Evolutionary conservation across 2,888 invertebrate genomes (phyloP).

Genomic region (Troilus luridus): DNA sequence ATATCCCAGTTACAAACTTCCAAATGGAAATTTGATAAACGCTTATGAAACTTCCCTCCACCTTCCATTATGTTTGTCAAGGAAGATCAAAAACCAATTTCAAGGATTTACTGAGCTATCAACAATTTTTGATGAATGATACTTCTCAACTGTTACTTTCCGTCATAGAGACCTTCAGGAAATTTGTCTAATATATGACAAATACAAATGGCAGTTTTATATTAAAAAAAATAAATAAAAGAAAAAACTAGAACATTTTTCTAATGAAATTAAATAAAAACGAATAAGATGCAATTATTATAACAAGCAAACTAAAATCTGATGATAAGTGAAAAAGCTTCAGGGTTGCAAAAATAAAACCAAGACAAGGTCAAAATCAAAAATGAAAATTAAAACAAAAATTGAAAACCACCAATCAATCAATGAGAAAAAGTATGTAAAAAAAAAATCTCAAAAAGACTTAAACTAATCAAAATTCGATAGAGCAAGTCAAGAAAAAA

Average conservation of each 20-base stretch:
- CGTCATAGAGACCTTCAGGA: constrained; percentile 18
- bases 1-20: constrained; percentile 71
- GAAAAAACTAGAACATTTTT: background rate
- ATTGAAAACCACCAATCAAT: background rate
- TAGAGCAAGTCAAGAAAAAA: background rate
- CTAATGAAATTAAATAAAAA: background rate
- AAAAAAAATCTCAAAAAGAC: background rate
- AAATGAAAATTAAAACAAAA: constrained; percentile 21
- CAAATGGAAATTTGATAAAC: constrained; percentile 75
- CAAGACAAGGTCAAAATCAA: background rate
- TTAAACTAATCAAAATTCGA: background rate
- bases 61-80: constrained; percentile 37
- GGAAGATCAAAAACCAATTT: constrained; percentile 3
- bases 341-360: constrained; percentile 4
- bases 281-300: background rate
- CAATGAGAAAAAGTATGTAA: background rate
- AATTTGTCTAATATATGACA: constrained; percentile 14
- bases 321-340: background rate
- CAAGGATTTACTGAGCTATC: constrained; percentile 12
- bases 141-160: background rate
- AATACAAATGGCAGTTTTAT: constrained; percentile 3
- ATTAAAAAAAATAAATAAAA: background rate
- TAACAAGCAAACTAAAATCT: background rate
- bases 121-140: background rate
- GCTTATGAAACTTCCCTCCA: constrained; percentile 24